phyloP scores from a whole-genome alignment of 1,140 invertebrate genomes.

The Drosophila rhopaloa region DNA sequence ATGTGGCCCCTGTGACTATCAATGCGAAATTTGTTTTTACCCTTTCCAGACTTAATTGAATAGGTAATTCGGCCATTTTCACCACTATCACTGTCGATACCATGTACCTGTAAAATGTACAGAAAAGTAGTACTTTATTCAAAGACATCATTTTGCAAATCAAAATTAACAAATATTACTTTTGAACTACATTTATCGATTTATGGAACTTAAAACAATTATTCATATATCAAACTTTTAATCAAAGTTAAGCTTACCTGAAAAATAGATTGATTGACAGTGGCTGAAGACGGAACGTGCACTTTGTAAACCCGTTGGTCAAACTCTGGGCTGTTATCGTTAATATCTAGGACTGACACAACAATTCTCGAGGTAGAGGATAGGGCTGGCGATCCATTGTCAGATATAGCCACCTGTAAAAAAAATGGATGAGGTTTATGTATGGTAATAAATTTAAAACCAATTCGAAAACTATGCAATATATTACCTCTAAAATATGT shows the following conservation, averaged over 20 bases:
- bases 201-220: too few species aligned
- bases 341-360: slow-evolving; percentile 92
- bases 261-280: slow-evolving; percentile 87
- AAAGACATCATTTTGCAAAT: neutral
- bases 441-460: too few species aligned
- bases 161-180: neutral
- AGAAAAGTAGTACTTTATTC: too few species aligned
- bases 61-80: slow-evolving; percentile 93
- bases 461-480: too few species aligned
- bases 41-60: slow-evolving; percentile 90
- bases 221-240: too few species aligned
- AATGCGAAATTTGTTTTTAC: slow-evolving; percentile 91
- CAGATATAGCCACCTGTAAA: slow-evolving; percentile 90
- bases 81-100: slow-evolving; percentile 93
- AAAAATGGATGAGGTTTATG: neutral
- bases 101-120: slow-evolving; percentile 88
- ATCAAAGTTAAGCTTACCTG: slow-evolving; percentile 85
- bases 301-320: slow-evolving; percentile 92
- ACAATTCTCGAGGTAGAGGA: slow-evolving; percentile 93
- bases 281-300: slow-evolving; percentile 88
- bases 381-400: slow-evolving; percentile 90
- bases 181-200: too few species aligned
- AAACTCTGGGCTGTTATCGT: slow-evolving; percentile 94
- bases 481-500: slow-evolving; percentile 92
- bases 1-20: slow-evolving; percentile 92